Evolutionary conservation across 2,888 invertebrate species (phyloP).

Genomic region (Cerastis leucographa): DNA sequence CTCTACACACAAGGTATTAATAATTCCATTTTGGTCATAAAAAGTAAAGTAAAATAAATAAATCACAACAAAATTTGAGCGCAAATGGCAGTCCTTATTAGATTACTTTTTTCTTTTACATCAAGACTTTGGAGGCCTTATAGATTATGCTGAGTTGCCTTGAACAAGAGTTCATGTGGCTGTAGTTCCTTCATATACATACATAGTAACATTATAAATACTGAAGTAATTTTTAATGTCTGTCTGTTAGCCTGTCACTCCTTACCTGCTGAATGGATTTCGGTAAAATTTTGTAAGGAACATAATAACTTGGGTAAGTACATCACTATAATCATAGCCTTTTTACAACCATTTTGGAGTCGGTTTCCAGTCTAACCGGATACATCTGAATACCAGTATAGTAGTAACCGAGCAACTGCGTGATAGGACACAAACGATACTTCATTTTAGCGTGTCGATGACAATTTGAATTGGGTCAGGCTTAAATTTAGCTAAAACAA

Average conservation of each 20-base stretch:
- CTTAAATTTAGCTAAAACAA: too few relatives aligned
- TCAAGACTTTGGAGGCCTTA: background rate
- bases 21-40: conserved; percentile 12
- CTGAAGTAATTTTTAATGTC: background rate
- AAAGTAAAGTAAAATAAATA: conserved; percentile 13
- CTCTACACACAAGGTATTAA: conserved; percentile 2
- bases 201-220: background rate
- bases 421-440: background rate
- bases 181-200: conserved; percentile 19
- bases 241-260: background rate
- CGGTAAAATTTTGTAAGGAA: background rate
- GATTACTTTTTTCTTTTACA: conserved; percentile 36
- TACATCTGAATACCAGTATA: background rate
- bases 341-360: background rate
- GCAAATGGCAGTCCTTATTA: conserved; percentile 28
- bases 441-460: too few relatives aligned
- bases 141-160: conserved; percentile 16
- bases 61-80: conserved; percentile 5
- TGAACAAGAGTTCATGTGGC: conserved; percentile 10
- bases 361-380: background rate
- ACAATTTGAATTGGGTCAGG: too few relatives aligned
- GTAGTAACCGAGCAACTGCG: background rate
- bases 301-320: too few relatives aligned
- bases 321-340: background rate
- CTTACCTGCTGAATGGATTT: background rate